phyloP scores from a whole-genome alignment of 1,140 invertebrate genomes.

The Drosophila leontia region DNA sequence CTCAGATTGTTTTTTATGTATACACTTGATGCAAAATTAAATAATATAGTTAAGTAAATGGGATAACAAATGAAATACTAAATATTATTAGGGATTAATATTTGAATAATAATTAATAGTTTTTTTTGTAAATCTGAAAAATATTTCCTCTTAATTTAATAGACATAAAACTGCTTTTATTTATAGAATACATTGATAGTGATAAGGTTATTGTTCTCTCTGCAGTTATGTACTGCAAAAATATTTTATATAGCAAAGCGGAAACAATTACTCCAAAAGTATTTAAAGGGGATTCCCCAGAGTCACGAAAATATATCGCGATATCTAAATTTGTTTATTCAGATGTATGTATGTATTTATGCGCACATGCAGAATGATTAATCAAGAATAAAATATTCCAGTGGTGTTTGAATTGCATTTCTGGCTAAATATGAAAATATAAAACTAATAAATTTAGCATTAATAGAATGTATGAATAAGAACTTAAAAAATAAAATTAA shows the following conservation, averaged over 20 bases:
- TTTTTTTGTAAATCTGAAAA: not conserved
- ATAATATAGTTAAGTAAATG: not conserved
- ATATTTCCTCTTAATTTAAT: not conserved
- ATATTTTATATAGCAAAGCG: not conserved
- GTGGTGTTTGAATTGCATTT: no score
- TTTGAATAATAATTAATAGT: no score
- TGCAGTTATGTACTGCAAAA: not conserved
- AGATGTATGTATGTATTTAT: not conserved
- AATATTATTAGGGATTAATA: no score
- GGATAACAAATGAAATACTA: no score
- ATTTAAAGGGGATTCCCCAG: not conserved
- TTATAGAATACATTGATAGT: no score
- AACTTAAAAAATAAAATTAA: no score
- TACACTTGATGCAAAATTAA: not conserved
- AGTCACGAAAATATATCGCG: no score
- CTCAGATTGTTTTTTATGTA: not conserved
- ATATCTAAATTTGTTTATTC: not conserved
- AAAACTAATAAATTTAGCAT: no score
- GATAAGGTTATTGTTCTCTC: not conserved
- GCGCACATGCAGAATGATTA: not conserved
- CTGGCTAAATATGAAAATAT: no score
- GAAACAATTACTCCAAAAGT: not conserved
- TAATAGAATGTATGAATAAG: no score
- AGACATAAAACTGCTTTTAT: not conserved
- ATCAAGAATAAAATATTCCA: not conserved